phyloP scores from a whole-genome alignment of 2,113 vertebrate species.

The Sphaerodactylus townsendi region DNA sequence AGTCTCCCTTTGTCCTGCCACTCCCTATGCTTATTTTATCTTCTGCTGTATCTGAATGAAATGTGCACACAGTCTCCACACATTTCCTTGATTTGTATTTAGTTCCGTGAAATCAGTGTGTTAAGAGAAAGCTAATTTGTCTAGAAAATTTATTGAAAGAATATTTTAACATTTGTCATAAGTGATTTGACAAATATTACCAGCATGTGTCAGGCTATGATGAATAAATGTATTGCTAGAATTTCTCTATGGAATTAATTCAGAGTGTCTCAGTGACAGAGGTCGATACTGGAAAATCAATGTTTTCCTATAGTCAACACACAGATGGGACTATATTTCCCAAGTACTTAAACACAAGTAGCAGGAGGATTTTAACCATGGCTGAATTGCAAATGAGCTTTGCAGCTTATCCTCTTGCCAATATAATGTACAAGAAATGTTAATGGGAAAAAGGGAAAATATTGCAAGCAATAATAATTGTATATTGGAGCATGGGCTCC shows the following conservation, averaged over 20 bases:
- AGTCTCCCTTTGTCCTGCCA: not conserved
- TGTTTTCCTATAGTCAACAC: not conserved
- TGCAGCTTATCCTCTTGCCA: not conserved
- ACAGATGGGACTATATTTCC: slow-evolving; percentile 2
- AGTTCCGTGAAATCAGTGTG: not conserved
- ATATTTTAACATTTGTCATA: slow-evolving; percentile 12
- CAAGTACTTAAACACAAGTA: not conserved
- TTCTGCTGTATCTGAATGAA: not conserved
- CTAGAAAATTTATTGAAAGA: slow-evolving; percentile 11
- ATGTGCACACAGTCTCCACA: not conserved
- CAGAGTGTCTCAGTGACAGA: slow-evolving; percentile 8
- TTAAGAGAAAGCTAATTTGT: slow-evolving; percentile 17
- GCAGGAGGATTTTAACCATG: not conserved
- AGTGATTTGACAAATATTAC: not conserved
- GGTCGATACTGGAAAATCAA: slow-evolving; percentile 13
- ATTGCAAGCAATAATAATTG: not conserved
- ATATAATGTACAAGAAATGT: not conserved
- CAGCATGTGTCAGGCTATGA: slow-evolving; percentile 18
- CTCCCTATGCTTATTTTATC: not conserved
- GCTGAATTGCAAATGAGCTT: not conserved
- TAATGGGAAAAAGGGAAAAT: slow-evolving; percentile 20
- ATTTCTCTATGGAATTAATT: slow-evolving; percentile 23
- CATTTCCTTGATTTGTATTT: slow-evolving; percentile 11
- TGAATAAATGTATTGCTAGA: slow-evolving; percentile 7
- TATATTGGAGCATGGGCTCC: not conserved